Evolutionary conservation across 2,113 vertebrate species (phyloP).

Genomic region (Coracopsis vasa): DNA sequence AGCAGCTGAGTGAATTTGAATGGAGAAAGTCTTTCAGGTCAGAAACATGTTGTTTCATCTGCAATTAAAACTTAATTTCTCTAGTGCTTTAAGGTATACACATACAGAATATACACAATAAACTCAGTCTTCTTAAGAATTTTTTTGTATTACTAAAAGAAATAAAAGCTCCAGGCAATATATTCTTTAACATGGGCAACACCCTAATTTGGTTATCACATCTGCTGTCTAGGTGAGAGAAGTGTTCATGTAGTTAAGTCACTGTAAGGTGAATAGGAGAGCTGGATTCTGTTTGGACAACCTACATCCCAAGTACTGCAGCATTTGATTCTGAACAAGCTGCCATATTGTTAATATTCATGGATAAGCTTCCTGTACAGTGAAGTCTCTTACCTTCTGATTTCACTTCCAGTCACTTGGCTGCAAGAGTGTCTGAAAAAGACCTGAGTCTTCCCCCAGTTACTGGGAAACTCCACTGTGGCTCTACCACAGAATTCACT

Average conservation of each 20-base stretch:
- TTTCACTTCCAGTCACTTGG: not conserved
- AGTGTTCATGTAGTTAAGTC: not conserved
- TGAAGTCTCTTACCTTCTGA: not conserved
- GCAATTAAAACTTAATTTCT: not conserved
- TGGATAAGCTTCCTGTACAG: not conserved
- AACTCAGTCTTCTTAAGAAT: not conserved
- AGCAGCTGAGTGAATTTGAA: not conserved
- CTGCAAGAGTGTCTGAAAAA: not conserved
- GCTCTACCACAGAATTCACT: not conserved
- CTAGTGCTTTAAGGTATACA: not conserved
- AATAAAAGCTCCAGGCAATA: not conserved
- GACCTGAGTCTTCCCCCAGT: not conserved
- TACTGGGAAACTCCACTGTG: not conserved
- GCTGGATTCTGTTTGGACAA: not conserved
- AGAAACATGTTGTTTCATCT: accelerated
- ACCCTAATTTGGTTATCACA: not conserved
- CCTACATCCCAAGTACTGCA: not conserved
- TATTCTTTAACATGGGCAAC: not conserved
- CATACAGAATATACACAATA: not conserved
- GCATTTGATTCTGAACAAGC: not conserved
- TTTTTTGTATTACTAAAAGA: not conserved
- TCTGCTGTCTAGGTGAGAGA: not conserved
- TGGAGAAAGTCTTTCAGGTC: not conserved
- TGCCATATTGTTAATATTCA: not conserved
- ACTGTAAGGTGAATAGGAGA: not conserved